These are phyloP conservation scores for Thunnus thynnus DNA, from an alignment of 2,113 vertebrate genomes.

Conservation along the genomic window DNA sequence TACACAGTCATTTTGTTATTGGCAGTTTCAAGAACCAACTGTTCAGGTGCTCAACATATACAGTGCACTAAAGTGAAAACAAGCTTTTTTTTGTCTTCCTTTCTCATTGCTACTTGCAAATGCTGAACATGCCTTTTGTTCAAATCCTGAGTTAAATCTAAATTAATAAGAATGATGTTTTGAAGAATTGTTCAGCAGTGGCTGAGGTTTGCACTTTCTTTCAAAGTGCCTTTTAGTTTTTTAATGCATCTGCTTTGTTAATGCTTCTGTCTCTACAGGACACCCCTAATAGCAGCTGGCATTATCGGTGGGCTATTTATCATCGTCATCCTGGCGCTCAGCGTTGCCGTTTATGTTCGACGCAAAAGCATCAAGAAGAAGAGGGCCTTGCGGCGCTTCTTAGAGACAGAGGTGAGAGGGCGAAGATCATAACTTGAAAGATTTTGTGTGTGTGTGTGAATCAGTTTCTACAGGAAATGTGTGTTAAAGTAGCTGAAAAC, in stretches of 20 bases:
- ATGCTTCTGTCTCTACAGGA: constrained; percentile 83
- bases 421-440: not conserved
- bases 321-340: constrained; percentile 92
- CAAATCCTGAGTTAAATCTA: not conserved
- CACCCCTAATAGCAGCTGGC: constrained; percentile 94
- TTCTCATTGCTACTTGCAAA: too few species aligned
- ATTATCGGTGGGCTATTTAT: constrained; percentile 95
- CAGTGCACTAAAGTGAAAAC: not conserved
- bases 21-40: not conserved
- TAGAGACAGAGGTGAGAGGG: constrained; percentile 95
- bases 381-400: constrained; percentile 92
- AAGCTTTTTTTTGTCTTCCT: not conserved
- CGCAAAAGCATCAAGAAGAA: constrained; percentile 99
- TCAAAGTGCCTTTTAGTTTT: constrained; percentile 33
- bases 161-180: not conserved
- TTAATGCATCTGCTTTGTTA: constrained; percentile 39
- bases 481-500: not conserved
- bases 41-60: not conserved
- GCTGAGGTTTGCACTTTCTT: constrained; percentile 50
- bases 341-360: constrained; percentile 92
- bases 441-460: not conserved
- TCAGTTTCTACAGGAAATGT: not conserved
- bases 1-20: not conserved
- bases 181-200: not conserved
- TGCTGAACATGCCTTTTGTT: not conserved